These are phyloP conservation scores for Anguilla pacifica DNA, from an alignment of 2,797 vertebrate species.

Conservation along the genomic window DNA sequence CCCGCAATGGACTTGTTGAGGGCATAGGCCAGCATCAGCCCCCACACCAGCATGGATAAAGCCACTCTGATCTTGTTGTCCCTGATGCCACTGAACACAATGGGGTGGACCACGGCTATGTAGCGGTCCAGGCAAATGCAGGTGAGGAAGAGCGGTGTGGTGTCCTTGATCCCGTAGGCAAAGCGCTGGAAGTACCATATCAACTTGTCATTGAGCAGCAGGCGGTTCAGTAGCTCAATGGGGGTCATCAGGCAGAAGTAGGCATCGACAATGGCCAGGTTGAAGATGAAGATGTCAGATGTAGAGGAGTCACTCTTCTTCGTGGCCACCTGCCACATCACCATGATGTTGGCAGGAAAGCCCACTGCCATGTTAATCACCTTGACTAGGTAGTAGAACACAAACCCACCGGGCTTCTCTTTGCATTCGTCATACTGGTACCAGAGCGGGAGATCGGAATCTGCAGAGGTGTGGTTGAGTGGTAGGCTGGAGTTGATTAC, in stretches of 20 bases:
- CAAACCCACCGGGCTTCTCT: slow-evolving; percentile 59
- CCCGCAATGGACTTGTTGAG: slow-evolving; percentile 61
- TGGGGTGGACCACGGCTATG: slow-evolving; percentile 70
- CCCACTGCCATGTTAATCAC: slow-evolving; percentile 67
- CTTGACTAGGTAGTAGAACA: slow-evolving; percentile 53
- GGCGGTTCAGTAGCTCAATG: slow-evolving; percentile 64
- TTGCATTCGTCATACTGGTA: slow-evolving; percentile 61
- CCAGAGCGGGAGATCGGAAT: slow-evolving; percentile 52
- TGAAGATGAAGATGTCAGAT: slow-evolving; percentile 23
- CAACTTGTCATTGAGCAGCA: slow-evolving; percentile 53
- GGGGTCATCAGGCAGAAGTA: slow-evolving; percentile 73
- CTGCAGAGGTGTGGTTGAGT: slow-evolving; percentile 22
- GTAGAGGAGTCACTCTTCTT: slow-evolving; percentile 60
- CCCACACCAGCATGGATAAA: slow-evolving; percentile 61
- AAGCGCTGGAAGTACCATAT: slow-evolving; percentile 70
- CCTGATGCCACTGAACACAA: slow-evolving; percentile 63
- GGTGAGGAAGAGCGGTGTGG: slow-evolving; percentile 67
- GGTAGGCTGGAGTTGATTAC: slow-evolving; percentile 50
- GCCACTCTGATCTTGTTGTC: slow-evolving; percentile 61
- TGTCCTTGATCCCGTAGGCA: slow-evolving; percentile 70
- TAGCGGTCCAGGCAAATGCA: slow-evolving; percentile 76
- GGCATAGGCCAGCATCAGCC: slow-evolving; percentile 58
- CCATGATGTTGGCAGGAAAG: slow-evolving; percentile 65
- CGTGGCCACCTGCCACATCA: slow-evolving; percentile 67
- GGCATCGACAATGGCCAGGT: slow-evolving; percentile 45